These are phyloP conservation scores for Nomada goodeniana DNA, from an alignment of 2,888 invertebrate species.

Conservation along the genomic window DNA sequence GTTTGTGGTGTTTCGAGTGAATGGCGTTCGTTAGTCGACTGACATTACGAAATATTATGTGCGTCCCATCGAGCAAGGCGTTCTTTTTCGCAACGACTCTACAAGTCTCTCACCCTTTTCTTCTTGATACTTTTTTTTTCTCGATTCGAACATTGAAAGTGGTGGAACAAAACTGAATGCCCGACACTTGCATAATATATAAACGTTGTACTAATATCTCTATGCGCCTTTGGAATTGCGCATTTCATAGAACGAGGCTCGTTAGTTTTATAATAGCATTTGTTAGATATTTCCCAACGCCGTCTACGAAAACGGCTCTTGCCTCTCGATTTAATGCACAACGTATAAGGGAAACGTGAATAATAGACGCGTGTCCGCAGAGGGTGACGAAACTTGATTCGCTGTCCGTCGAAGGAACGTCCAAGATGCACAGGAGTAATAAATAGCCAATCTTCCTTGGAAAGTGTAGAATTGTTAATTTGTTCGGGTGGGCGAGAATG, in stretches of 20 bases:
- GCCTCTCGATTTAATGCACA: neutral
- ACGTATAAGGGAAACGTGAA: constrained; percentile 15
- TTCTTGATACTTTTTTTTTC: neutral
- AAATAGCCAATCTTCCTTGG: neutral
- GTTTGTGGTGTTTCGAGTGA: constrained; percentile 55
- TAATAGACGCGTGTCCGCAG: constrained; percentile 18
- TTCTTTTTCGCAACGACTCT: constrained; percentile 27
- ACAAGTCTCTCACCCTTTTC: neutral
- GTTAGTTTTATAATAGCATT: neutral
- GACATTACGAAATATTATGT: constrained; percentile 68
- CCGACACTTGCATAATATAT: neutral
- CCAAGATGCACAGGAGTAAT: neutral
- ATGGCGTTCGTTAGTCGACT: constrained; percentile 69
- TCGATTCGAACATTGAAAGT: neutral
- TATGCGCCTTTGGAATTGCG: neutral
- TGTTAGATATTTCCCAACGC: neutral
- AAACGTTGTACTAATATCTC: neutral
- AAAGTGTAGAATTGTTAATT: neutral
- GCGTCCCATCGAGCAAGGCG: constrained; percentile 30
- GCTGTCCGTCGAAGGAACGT: neutral
- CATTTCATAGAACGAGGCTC: neutral
- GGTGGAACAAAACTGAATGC: neutral
- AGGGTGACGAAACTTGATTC: constrained; percentile 26
- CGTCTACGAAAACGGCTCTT: neutral
- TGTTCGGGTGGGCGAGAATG: neutral